Evolutionary conservation across 2,888 invertebrate species (phyloP).

Genomic region (Drosophila fulvimacula): DNA sequence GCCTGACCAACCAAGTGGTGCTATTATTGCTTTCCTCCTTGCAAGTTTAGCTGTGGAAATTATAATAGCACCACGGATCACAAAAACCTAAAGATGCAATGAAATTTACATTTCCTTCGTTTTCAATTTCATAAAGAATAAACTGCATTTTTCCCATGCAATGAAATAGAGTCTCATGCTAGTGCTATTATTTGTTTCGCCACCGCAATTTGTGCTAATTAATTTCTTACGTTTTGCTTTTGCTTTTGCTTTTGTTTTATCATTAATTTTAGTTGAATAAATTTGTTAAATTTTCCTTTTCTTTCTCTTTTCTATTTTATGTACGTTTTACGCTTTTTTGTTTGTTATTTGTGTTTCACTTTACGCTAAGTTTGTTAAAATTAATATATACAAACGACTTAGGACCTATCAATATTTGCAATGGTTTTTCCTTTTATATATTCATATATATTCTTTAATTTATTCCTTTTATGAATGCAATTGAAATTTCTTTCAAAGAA

Average conservation of each 20-base stretch:
- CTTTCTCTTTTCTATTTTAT: slow-evolving; percentile 32
- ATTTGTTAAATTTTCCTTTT: slow-evolving; percentile 2
- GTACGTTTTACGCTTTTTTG: slow-evolving; percentile 54
- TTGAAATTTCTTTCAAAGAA: slow-evolving; percentile 55
- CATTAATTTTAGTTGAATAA: slow-evolving; percentile 14
- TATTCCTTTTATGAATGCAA: slow-evolving; percentile 20
- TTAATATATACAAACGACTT: slow-evolving; percentile 71
- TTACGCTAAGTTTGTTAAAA: slow-evolving; percentile 71
- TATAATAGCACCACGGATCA: neutral
- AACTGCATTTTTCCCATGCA: too few species aligned
- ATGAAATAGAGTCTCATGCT: neutral
- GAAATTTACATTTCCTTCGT: neutral
- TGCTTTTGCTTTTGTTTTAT: slow-evolving; percentile 2
- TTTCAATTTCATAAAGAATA: neutral
- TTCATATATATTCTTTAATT: neutral
- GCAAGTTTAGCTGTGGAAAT: neutral
- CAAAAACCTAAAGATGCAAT: neutral
- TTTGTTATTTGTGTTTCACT: slow-evolving; percentile 57
- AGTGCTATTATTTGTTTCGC: slow-evolving; percentile 1
- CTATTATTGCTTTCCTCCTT: neutral
- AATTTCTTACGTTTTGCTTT: slow-evolving; percentile 33
- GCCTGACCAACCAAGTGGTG: neutral
- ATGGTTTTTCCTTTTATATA: slow-evolving; percentile 13
- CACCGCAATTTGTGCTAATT: slow-evolving; percentile 63
- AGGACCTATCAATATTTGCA: slow-evolving; percentile 56